A percentile compares a stretch with the other conserved stretches of the same genome.
Evolutionary conservation across 2,797 vertebrate genomes (phyloP).

Genomic region (Australoheros facetus): DNA sequence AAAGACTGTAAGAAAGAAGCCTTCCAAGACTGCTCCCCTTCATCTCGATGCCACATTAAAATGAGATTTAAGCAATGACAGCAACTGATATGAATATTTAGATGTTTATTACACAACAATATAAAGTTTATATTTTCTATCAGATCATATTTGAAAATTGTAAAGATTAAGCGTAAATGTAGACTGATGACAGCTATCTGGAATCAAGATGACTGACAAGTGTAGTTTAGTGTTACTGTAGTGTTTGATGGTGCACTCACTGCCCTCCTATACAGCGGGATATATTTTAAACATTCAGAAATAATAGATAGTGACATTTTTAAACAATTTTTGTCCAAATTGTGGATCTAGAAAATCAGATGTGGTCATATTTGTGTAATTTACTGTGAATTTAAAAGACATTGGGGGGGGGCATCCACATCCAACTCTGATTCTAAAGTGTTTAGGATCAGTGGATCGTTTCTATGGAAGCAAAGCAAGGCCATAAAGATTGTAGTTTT

Average conservation of each 20-base stretch:
- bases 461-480: background rate
- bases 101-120: constrained; percentile 57
- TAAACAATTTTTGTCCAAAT: background rate
- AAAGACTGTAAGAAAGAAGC: background rate
- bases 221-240: constrained; percentile 10
- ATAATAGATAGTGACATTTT: background rate
- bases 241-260: constrained; percentile 26
- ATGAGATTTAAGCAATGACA: constrained; percentile 16
- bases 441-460: background rate
- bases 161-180: constrained; percentile 60
- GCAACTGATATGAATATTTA: constrained; percentile 33
- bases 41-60: constrained; percentile 11
- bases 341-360: background rate
- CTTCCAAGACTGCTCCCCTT: background rate
- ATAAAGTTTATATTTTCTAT: constrained; percentile 77
- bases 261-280: constrained; percentile 29
- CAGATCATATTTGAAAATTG: constrained; percentile 62
- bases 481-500: background rate
- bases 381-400: constrained; percentile 24
- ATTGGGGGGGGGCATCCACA: background rate
- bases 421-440: background rate
- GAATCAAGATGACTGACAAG: constrained; percentile 12
- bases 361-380: background rate
- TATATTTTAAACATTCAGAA: constrained; percentile 7
- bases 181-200: constrained; percentile 28